Evolutionary conservation across 2,888 invertebrate species (phyloP), one percentile per base, ranked within the genome.

Genomic region (Lithophane socia): DNA sequence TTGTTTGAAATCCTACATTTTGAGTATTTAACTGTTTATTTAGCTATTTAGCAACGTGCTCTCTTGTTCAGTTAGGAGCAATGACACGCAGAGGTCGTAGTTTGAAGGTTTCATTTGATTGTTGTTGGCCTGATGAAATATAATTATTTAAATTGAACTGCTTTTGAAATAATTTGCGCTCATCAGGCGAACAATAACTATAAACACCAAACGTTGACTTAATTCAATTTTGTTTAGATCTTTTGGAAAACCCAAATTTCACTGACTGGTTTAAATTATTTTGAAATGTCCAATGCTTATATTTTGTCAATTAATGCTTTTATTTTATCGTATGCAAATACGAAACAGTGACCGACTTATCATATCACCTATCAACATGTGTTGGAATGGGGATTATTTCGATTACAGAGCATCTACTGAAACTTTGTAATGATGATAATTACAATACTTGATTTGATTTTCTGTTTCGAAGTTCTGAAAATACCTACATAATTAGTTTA

Each of bases 11-110:
- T 71, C n/a, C 29, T 75, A 72, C 65, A 67, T 78, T 84, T 82
- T 70, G 61, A 75, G 66, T 42, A 66, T 42, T 70, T 12, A 61
- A 82, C 66, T 78, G 83, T 83, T 74, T 78, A 75, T 72, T 76
- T 47, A 56, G 54, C 12, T 65, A 80, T 73, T 84, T 70, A 82
- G 67, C 58, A 71, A 44, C 61, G 24, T 37, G 54, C n/a, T n/a
- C n/a, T n/a, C 64, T 65, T 54, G 82, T 81, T 74, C 85, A 73
- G 78, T 78, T 87, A 85, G 64, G 83, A 65, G 80, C 83, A 87
- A 80, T 79, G 83, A 80, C 85, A 77, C 56, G 21, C 42, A 21
- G 58, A 77, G 64, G 61, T 77, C 12, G 24, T 13, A 18, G 16
- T 54, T 60, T 65, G 24, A 44, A 37, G 64, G 44, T 66, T 75